These are phyloP conservation scores for Acanthisitta chloris DNA, from an alignment of 2,113 vertebrate species.

Conservation along the genomic window DNA sequence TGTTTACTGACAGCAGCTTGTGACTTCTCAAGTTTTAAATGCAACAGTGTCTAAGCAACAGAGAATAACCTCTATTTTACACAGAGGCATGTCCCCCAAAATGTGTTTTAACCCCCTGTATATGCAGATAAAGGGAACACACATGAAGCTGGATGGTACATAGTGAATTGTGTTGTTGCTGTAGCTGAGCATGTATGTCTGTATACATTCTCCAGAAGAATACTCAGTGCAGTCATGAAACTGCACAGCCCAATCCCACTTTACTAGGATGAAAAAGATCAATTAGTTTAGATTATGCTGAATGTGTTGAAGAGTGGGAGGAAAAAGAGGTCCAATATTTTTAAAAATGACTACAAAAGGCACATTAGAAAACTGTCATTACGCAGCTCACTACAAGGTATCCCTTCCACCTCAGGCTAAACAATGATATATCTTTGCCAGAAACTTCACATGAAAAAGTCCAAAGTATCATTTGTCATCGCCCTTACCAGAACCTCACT, in stretches of 20 bases:
- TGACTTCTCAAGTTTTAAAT: slow-evolving; percentile 18
- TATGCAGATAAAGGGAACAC: neutral
- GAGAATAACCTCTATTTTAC: neutral
- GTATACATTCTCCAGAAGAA: neutral
- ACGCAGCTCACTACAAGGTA: neutral
- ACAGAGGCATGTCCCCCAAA: neutral
- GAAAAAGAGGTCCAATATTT: neutral
- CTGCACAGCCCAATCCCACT: neutral
- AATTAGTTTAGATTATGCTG: neutral
- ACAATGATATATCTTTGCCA: neutral
- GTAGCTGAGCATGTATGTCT: neutral
- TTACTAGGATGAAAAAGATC: neutral
- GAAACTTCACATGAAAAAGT: neutral
- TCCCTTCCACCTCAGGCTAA: neutral
- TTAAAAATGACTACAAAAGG: neutral
- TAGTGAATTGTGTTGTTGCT: neutral
- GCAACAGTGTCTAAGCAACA: neutral
- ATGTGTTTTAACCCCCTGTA: neutral
- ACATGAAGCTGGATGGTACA: neutral
- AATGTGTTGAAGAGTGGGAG: neutral
- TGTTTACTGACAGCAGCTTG: neutral
- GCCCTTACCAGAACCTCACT: neutral
- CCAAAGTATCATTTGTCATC: neutral
- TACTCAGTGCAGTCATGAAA: neutral
- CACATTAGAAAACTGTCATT: neutral